Evolutionary conservation across 2,113 vertebrate genomes (phyloP).

Genomic region (Urocitellus parryii): DNA sequence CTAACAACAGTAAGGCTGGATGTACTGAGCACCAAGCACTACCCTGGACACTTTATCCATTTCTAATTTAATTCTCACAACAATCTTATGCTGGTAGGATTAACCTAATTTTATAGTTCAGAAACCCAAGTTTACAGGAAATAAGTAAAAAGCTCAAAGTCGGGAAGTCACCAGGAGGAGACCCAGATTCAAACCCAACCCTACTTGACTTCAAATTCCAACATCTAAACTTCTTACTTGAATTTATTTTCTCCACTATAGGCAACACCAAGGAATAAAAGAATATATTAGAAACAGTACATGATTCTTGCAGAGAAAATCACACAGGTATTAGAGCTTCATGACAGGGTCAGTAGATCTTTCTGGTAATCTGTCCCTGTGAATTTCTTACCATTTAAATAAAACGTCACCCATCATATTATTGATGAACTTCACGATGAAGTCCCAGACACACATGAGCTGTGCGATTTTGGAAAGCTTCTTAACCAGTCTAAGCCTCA

Average conservation of each 20-base stretch:
- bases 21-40: neutral
- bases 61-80: conserved; percentile 39
- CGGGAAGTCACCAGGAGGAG: neutral
- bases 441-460: neutral
- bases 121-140: neutral
- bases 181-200: neutral
- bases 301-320: neutral
- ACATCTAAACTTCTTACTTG: neutral
- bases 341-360: neutral
- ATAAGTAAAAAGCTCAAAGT: neutral
- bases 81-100: neutral
- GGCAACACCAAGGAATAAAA: neutral
- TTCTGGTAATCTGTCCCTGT: neutral
- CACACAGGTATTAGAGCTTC: neutral
- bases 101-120: neutral
- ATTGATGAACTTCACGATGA: neutral
- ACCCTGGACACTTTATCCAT: neutral
- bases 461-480: neutral
- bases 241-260: conserved; percentile 14
- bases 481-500: neutral
- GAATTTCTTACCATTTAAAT: neutral
- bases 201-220: neutral
- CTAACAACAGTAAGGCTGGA: neutral
- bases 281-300: neutral
- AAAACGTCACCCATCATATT: neutral